Base-by-base conservation (phyloP, 2,888 invertebrate species). In the Drosophila kambysellisi region DNA sequence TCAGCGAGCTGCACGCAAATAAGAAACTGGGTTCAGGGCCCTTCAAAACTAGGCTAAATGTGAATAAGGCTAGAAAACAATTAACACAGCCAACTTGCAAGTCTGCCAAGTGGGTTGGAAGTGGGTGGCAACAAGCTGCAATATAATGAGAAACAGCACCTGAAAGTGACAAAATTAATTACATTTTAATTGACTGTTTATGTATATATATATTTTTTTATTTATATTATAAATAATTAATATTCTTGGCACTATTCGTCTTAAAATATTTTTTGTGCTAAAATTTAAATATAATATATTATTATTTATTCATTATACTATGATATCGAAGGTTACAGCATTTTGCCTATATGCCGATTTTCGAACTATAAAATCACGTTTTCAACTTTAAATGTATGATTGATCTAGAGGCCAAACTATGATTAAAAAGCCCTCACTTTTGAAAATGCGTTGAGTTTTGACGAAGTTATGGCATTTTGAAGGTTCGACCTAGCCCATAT, bases 1-100 rank as follows among this genome's bases (percentile, higher is more conserved):
- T 85, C 88, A 79, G 81, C 76, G 57, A 75, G 67, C 72, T 75
- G 88, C 81, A 88, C 85, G 84, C 86, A 85, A 85, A 83, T 79
- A 60, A 67, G 65, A 76, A 81, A 73, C 79, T 81, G 79, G 79
- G 82, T 76, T 79, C 79, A 79, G 69, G 68, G 70, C 72, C 70
- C 79, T 79, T 68, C 51, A 81, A 74, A 84, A 74, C 57, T 84
- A 82, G 88, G 83, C 81, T 84, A 84, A 87, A 79, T 66, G 82
- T 71, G 79, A 69, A 84, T 82, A 76, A 76, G 70, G 69, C 74
- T 73, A 68, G 66, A 70, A 81, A 83, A 83, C 85, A 85, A 86
- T 83, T 82, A 82, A 88, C 70, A 68, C 69, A 41, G 35, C 69
- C 53, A 43, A 59, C 43, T 53, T 46, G 17, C 17, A 12, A 50